phyloP scores from a whole-genome alignment of 2,113 vertebrate genomes.

The Mungos mungo region DNA sequence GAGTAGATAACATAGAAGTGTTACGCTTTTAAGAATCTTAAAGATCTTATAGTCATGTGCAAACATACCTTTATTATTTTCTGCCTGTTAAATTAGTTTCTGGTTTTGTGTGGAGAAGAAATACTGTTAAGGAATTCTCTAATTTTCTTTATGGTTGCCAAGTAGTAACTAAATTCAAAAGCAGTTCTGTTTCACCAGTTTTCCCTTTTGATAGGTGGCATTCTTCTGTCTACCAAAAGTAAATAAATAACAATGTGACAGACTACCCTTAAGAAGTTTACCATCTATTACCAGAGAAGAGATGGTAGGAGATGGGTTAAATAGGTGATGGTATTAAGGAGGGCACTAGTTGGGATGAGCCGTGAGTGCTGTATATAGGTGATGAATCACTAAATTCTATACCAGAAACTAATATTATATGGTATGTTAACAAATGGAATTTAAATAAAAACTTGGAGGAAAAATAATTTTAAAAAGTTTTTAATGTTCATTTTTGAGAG shows the following conservation, averaged over 20 bases:
- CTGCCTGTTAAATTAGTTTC: neutral
- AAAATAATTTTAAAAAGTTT: neutral
- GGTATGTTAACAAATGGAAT: neutral
- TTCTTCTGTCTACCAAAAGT: slow-evolving; percentile 5
- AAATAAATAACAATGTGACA: neutral
- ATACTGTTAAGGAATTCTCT: slow-evolving; percentile 13
- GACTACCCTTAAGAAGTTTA: neutral
- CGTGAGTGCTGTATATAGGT: neutral
- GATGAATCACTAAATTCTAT: neutral
- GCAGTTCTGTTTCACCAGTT: neutral
- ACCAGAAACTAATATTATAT: neutral
- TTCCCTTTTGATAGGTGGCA: neutral
- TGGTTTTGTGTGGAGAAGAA: neutral
- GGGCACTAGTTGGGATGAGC: neutral
- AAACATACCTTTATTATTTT: neutral
- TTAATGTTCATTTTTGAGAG: no score
- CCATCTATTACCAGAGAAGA: neutral
- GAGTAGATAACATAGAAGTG: neutral
- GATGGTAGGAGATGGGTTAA: neutral
- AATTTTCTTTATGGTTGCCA: neutral
- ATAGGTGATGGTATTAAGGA: neutral
- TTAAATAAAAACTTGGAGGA: neutral
- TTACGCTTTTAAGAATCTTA: slow-evolving; percentile 23
- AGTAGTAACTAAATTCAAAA: slow-evolving; percentile 28
- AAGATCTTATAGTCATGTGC: neutral